phyloP scores from a whole-genome alignment of 2,113 vertebrate species.

The Otis tarda region DNA sequence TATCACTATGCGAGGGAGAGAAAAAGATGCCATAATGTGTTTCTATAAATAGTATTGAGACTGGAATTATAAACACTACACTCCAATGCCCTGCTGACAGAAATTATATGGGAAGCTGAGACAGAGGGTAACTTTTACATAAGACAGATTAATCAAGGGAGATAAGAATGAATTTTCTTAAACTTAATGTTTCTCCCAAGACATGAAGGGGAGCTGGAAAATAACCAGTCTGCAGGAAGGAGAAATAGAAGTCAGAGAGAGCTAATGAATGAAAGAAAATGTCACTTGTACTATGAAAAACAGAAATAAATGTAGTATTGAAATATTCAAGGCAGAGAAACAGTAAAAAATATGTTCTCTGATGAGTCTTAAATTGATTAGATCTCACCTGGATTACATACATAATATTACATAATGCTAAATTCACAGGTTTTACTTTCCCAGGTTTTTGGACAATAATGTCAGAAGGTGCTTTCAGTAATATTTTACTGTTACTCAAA shows the following conservation, averaged over 20 bases:
- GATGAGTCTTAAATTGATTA: not conserved
- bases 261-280: not conserved
- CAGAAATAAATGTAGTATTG: not conserved
- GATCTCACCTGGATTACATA: not conserved
- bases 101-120: not conserved
- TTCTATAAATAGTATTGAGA: not conserved
- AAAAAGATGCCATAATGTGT: not conserved
- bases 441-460: not conserved
- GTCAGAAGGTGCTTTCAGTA: not conserved
- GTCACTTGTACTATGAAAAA: not conserved
- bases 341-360: not conserved
- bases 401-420: not conserved
- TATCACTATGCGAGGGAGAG: not conserved
- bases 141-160: slow-evolving; percentile 9
- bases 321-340: not conserved
- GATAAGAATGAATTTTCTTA: slow-evolving; percentile 27
- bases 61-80: slow-evolving; percentile 1
- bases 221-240: not conserved
- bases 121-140: not conserved
- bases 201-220: not conserved
- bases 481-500: not conserved
- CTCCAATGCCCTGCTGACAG: not conserved
- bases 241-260: not conserved
- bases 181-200: not conserved
- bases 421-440: not conserved